Base-by-base conservation (phyloP, 2,113 vertebrate genomes). In the Hypomesus transpacificus region DNA sequence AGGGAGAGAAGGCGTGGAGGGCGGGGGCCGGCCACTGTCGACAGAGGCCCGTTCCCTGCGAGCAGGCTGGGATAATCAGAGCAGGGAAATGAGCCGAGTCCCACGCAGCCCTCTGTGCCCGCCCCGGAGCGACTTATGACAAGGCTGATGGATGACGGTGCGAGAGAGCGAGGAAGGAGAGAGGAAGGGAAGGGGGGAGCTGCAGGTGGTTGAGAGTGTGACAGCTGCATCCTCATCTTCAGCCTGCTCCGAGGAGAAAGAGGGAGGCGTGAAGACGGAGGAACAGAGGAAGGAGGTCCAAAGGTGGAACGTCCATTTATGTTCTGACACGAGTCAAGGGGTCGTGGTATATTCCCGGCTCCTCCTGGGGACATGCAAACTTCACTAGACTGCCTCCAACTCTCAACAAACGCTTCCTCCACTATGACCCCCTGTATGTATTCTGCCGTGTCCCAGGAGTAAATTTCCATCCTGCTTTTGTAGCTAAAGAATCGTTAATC, bases 11-110 rank as follows among this genome's bases (percentile, higher is more conserved):
- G 76, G 68, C 64, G 77, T 62, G 66, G 70, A 71, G 53, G 74
- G 34, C 76, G 69, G 70, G 74, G 0, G 57, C 13, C 57, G 77
- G 74, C 56, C 74, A 71, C 31, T 22, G 75, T 78, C 53, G 78
- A 75, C 75, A 60, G 68, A 46, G 34, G 58, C 68, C 69, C 18
- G 57, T 77, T 87, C 81, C 75, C 71, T 24, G 58, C 3, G 80
- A 81, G 81, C 72, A 73, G 81, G 22, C 75, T 13, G 39, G 82
- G 80, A 87, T 91, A 90, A 91, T 92, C 90, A 91, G 87, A 87
- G 87, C 79, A 70, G 84, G 87, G 88, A 90, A 90, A 91, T 90
- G 87, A 91, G 89, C 81, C 79, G 78, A 88, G 85, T 90, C 90
- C 86, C 86, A 85, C 80, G 84, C 78, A 84, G 83, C 72, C 76